A percentile compares a stretch with the other conserved stretches of the same genome.
Conservation (phyloP, 2,888 invertebrate species). For the Eupeodes luniger region DNA sequence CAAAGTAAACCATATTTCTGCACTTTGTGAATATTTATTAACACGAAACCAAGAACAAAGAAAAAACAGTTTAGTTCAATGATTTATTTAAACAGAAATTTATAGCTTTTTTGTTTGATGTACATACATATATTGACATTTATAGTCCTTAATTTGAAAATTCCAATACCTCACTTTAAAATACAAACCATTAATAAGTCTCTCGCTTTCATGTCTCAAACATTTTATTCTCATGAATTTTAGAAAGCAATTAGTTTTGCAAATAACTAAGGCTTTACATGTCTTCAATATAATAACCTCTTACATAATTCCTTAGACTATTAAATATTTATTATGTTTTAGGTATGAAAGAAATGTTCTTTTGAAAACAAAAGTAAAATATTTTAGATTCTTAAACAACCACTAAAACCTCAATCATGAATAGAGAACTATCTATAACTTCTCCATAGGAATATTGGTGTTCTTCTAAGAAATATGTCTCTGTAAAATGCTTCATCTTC, state of each 20-base stretch:
- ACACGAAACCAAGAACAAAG: too few species aligned
- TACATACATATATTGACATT: neutral
- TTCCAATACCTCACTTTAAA: neutral
- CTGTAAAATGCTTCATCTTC: neutral
- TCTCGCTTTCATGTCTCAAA: neutral
- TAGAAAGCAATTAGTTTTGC: slow-evolving; percentile 1
- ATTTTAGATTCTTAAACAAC: neutral
- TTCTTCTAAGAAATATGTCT: neutral
- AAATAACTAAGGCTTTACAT: neutral
- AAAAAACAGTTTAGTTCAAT: too few species aligned
- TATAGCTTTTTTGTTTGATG: neutral
- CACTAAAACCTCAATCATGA: slow-evolving; percentile 22
- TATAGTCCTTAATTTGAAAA: neutral
- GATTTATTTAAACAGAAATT: too few species aligned
- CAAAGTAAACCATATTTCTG: too few species aligned
- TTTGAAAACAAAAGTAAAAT: neutral
- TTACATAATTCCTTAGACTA: slow-evolving; percentile 5
- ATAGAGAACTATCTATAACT: neutral
- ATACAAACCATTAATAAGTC: neutral
- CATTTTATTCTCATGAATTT: neutral
- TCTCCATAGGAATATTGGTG: neutral
- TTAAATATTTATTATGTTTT: neutral
- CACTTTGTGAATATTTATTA: too few species aligned
- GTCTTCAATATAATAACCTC: neutral
- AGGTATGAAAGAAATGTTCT: neutral